phyloP scores from a whole-genome alignment of 2,797 vertebrate species.

The Petrocephalus sullivani region DNA sequence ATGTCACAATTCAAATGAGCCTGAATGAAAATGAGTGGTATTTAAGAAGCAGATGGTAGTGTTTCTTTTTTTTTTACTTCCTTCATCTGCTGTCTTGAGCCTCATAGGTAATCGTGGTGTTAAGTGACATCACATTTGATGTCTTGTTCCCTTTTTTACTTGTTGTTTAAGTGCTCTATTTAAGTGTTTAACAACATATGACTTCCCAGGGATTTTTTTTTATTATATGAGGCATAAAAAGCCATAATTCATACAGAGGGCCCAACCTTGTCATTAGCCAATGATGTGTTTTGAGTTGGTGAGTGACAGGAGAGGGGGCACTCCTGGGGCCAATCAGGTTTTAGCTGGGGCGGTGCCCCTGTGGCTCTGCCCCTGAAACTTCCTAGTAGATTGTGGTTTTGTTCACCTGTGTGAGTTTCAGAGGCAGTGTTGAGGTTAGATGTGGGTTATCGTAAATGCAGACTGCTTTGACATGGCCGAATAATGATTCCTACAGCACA shows the following conservation, averaged over 20 bases:
- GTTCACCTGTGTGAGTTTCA: background rate
- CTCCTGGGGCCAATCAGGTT: background rate
- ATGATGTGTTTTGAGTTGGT: background rate
- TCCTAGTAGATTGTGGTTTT: background rate
- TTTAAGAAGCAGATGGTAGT: background rate
- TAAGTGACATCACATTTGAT: background rate
- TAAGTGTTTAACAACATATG: background rate
- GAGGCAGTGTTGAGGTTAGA: background rate
- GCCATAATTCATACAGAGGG: background rate
- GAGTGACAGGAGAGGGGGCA: background rate
- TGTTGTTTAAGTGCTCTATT: background rate
- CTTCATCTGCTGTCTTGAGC: background rate
- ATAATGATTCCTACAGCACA: background rate
- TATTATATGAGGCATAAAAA: background rate
- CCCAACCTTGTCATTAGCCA: background rate
- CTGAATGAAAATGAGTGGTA: background rate
- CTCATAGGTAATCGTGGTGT: background rate
- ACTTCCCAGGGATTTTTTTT: background rate
- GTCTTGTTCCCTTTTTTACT: background rate
- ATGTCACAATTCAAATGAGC: slow-evolving; percentile 16
- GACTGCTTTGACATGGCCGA: background rate
- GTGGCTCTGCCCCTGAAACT: background rate
- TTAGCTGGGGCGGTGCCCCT: background rate
- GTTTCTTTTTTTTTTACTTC: background rate
- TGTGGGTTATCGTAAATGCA: background rate